Percentiles rank a stretch among this genome's conserved stretches.
Evolutionary conservation across 2,888 invertebrate species (phyloP).

Genomic region (Neoscelio sp.): DNA sequence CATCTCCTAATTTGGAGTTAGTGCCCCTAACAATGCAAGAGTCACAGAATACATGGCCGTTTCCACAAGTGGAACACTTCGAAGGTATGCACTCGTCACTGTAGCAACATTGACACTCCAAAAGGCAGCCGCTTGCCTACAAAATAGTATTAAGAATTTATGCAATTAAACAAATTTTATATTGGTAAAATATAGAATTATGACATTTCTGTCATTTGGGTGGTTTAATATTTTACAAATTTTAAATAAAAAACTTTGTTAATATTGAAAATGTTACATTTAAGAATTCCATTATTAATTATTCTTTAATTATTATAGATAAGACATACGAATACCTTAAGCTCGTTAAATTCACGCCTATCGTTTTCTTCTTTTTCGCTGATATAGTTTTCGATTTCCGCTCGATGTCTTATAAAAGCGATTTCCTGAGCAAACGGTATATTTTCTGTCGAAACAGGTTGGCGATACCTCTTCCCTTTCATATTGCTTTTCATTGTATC

Average conservation of each 20-base stretch:
- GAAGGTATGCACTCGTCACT: constrained; percentile 83
- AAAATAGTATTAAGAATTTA: constrained; percentile 13
- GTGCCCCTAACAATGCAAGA: constrained; percentile 82
- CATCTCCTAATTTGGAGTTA: constrained; percentile 82
- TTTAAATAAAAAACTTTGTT: no score
- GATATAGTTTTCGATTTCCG: constrained; percentile 76
- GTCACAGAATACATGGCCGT: constrained; percentile 83
- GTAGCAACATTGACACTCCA: constrained; percentile 85
- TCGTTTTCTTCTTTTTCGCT: constrained; percentile 76
- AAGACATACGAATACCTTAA: constrained; percentile 74
- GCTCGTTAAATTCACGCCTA: constrained; percentile 73
- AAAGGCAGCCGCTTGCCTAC: constrained; percentile 77
- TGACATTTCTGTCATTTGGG: no score
- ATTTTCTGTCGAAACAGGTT: constrained; percentile 68
- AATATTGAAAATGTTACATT: background rate
- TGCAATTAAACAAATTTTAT: background rate
- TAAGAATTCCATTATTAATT: background rate
- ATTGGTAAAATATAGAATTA: background rate
- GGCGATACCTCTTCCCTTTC: constrained; percentile 68
- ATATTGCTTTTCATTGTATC: constrained; percentile 63
- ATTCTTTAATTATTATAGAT: background rate
- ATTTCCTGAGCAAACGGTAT: constrained; percentile 78
- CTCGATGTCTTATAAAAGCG: constrained; percentile 78
- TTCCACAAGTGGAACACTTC: constrained; percentile 77
- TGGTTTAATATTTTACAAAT: no score